Evolutionary conservation across 2,113 vertebrate genomes (phyloP).

Genomic region (Varanus komodoensis): DNA sequence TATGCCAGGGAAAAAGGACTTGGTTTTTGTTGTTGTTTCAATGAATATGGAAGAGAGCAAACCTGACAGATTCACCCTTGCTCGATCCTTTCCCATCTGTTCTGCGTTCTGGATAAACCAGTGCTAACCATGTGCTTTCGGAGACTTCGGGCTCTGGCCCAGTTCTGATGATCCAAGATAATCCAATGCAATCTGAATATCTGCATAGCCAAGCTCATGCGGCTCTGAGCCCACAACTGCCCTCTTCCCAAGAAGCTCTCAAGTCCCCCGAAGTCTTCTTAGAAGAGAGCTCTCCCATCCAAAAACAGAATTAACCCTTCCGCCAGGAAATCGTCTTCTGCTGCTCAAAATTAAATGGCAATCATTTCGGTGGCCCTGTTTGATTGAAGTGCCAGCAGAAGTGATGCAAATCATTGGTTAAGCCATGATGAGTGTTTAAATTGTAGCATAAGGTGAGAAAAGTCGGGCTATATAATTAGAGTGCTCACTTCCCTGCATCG

Average conservation of each 20-base stretch:
- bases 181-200: neutral
- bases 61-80: too few relatives aligned
- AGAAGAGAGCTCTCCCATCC: too few relatives aligned
- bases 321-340: neutral
- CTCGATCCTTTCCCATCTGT: neutral
- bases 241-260: too few relatives aligned
- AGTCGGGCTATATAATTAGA: neutral
- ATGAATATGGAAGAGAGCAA: too few relatives aligned
- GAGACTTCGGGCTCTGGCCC: neutral
- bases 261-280: neutral
- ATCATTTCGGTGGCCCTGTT: accelerated
- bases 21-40: too few relatives aligned
- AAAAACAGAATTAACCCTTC: too few relatives aligned
- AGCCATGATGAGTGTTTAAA: neutral
- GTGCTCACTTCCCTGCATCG: neutral
- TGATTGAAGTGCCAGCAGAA: neutral
- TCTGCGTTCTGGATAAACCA: neutral
- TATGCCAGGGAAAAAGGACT: too few relatives aligned
- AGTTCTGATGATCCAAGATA: neutral
- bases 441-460: neutral
- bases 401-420: conserved; percentile 15
- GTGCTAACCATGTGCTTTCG: neutral
- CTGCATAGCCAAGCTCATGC: neutral
- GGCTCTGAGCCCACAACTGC: too few relatives aligned
- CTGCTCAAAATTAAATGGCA: neutral